Evolutionary conservation across 2,113 vertebrate genomes (phyloP), one percentile per base, ranked within the genome.

Genomic region (Potamarius usumacintae): DNA sequence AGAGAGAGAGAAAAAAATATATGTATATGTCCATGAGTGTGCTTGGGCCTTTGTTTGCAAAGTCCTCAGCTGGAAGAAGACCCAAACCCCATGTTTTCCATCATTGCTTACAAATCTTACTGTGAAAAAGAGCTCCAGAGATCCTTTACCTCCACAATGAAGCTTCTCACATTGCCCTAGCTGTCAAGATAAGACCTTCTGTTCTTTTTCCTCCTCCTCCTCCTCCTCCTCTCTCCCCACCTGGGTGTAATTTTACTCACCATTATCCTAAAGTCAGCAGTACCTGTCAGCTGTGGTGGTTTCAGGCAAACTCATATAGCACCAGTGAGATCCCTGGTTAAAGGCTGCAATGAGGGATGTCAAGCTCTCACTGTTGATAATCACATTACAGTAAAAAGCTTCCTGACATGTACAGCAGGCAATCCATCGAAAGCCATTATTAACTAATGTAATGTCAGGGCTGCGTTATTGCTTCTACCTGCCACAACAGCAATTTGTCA

Each of bases 141-240:
- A 78, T 58, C 76, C 18, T 71, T 60, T 55, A 77, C 79, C 71
- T 48, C 74, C 48, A 77, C 22, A 55, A 57, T 78, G 76, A 79
- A 72, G 82, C 42, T 30, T 81, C 48, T 62, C 48, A 27, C 57
- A 85, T 63, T 72, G 74, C 2, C 17, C 83, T 34, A 22, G 67
- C 86, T 87, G 85, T 82, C 86, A 85, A 89, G 86, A 82, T 62
- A 67, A 82, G 67, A 65, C 86, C 69, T 85, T 80, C 65, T 65
- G 67, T 87, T 87, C 85, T 69, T 69, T 78, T 69, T 20, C 2
- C 69, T 62, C 34, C 12, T 20, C 17, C 50, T 34, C 27, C 5
- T n/a, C 12, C 67, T 14, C 60, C 48, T 69, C 52, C 77, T 77
- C 74, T 79, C n/a, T 81, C 85, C n/a, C 48, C 65, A 77, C 20